Evolutionary conservation across 2,888 invertebrate species (phyloP).

Genomic region (Halocaridina rubra): DNA sequence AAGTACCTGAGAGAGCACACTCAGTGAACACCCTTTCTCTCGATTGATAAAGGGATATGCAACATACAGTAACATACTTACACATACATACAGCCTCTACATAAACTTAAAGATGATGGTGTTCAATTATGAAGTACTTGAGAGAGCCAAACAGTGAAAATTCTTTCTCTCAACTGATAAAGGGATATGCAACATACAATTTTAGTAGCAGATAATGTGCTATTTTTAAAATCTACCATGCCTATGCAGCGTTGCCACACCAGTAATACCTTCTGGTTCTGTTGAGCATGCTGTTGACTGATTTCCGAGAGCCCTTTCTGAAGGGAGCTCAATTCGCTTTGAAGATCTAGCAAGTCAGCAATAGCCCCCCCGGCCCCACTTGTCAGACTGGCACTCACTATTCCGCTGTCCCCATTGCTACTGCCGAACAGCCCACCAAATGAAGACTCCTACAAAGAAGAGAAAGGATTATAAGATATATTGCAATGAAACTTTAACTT

Average conservation of each 20-base stretch:
- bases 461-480: not conserved
- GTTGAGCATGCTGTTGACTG: conserved; percentile 63
- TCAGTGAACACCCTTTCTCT: too few relatives aligned
- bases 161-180: not conserved
- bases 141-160: too few relatives aligned
- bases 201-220: conserved; percentile 25
- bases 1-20: too few relatives aligned
- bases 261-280: conserved; percentile 52
- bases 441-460: conserved; percentile 47
- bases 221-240: conserved; percentile 42
- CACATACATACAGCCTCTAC: too few relatives aligned
- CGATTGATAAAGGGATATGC: too few relatives aligned
- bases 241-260: conserved; percentile 52
- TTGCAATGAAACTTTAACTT: too few relatives aligned
- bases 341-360: conserved; percentile 87
- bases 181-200: conserved; percentile 33
- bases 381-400: conserved; percentile 62
- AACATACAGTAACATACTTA: too few relatives aligned
- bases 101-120: too few relatives aligned
- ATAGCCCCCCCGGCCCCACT: conserved; percentile 72
- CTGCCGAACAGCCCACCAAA: conserved; percentile 61
- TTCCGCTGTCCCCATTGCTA: conserved; percentile 67
- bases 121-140: too few relatives aligned
- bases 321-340: conserved; percentile 86
- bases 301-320: conserved; percentile 90